Percentiles rank a stretch among this genome's conserved stretches.
Evolutionary conservation across 2,113 vertebrate genomes (phyloP).

Genomic region (Gila orcuttii): DNA sequence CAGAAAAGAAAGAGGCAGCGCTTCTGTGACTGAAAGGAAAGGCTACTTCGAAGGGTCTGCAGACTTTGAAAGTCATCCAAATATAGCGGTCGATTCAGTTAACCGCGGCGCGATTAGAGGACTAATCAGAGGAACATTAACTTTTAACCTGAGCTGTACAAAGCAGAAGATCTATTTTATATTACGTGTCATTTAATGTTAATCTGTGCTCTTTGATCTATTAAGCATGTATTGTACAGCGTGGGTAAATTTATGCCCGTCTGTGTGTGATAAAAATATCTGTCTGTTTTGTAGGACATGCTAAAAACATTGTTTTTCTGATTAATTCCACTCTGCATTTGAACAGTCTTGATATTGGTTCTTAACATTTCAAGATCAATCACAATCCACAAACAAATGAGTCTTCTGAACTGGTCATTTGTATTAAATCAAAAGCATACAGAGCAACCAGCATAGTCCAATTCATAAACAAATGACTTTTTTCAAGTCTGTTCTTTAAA

Average conservation of each 20-base stretch:
- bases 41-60: not conserved
- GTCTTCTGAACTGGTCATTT: too few relatives aligned
- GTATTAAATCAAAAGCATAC: too few relatives aligned
- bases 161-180: not conserved
- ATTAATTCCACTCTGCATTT: not conserved
- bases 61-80: slow-evolving; percentile 32
- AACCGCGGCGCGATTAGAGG: not conserved
- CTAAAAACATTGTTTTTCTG: not conserved
- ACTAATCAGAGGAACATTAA: slow-evolving; percentile 3
- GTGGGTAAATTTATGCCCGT: not conserved
- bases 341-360: not conserved
- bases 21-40: not conserved
- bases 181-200: not conserved
- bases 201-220: slow-evolving; percentile 26
- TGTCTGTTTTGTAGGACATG: too few relatives aligned
- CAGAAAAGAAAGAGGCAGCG: not conserved
- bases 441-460: too few relatives aligned
- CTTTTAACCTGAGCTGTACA: slow-evolving; percentile 14
- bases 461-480: too few relatives aligned
- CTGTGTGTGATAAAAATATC: not conserved
- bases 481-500: too few relatives aligned
- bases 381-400: not conserved
- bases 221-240: slow-evolving; percentile 5
- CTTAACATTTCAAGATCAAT: not conserved
- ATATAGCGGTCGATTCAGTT: not conserved